Base-by-base conservation (phyloP, 2,113 vertebrate species). In the Erythrolamprus reginae region DNA sequence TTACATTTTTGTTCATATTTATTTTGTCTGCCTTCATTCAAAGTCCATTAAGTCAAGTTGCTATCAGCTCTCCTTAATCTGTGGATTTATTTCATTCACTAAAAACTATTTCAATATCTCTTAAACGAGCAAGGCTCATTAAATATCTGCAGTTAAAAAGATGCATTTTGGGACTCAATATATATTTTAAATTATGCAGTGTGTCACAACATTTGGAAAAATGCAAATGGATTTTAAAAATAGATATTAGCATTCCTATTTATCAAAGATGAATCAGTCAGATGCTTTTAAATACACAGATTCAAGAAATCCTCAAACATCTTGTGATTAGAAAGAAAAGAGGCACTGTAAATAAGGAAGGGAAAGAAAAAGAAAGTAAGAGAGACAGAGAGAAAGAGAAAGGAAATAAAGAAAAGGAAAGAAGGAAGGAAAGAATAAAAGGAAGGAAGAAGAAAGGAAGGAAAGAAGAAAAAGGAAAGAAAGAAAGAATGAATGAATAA, bases 381-480 rank as follows among this genome's bases (percentile, higher is more conserved):
- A n/a, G 28, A 61, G 58, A n/a, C 10, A 61, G 4, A 5, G 4
- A 13, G 4, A 0, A 10, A 58, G 24, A 28, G 26, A 28, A 1
- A 61, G 26, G 24, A 55, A 5, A 5, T 1, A 5, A 21, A 5
- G 5, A 21, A 53, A 21, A 19, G 4, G 23, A 77, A 52, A 0
- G 51, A 52, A 52, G 1, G 51, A 19, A 55, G 1, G 19, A 6
- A 21, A 9, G 8, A 3, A 26, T 3, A 10, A 26, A 26, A 9
- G 3, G 12, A 1, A 58, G 9, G 10, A 1, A 10, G 10, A 1
- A 10, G 8, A 7, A 21, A 5, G 17, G 19, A 3, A 56, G 23
- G 2, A 9, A 1, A 58, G 9, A 58, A 3, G 0, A 0, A 58
- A 3, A 1, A 10, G 8, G 23, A 21, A 5, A 21, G 19, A 3